phyloP scores from a whole-genome alignment of 2,888 invertebrate genomes.

The Siphlonurus alternatus region DNA sequence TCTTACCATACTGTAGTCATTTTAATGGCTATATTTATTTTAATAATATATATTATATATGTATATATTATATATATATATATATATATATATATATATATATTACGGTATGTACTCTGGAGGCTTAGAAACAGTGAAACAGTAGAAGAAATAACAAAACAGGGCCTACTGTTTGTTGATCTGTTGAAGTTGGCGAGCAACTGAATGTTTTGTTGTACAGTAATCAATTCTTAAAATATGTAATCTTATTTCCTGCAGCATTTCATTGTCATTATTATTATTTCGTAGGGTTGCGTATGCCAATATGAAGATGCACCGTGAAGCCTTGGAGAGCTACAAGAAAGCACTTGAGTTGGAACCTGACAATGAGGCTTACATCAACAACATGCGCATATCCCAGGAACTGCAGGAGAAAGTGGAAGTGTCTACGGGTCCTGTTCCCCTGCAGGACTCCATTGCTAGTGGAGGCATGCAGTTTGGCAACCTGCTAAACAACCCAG shows the following conservation, averaged over 20 bases:
- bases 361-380: slow-evolving; percentile 74
- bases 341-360: slow-evolving; percentile 85
- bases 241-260: neutral
- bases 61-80: too few species aligned
- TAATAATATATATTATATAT: too few species aligned
- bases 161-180: too few species aligned
- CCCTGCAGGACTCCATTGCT: neutral
- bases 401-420: slow-evolving; percentile 48
- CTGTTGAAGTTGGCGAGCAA: too few species aligned
- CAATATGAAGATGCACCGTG: slow-evolving; percentile 60
- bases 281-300: slow-evolving; percentile 52
- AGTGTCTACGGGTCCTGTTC: slow-evolving; percentile 3
- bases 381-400: slow-evolving; percentile 48
- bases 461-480: slow-evolving; percentile 34
- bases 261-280: neutral
- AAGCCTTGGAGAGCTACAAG: slow-evolving; percentile 72
- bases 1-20: too few species aligned
- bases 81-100: too few species aligned
- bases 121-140: too few species aligned
- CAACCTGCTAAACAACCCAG: slow-evolving; percentile 60
- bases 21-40: too few species aligned
- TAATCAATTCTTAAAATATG: too few species aligned
- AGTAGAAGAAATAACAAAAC: too few species aligned
- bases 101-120: too few species aligned
- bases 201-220: too few species aligned